Base-by-base conservation (phyloP, 2,888 invertebrate species). In the Callyntrura sp. region DNA sequence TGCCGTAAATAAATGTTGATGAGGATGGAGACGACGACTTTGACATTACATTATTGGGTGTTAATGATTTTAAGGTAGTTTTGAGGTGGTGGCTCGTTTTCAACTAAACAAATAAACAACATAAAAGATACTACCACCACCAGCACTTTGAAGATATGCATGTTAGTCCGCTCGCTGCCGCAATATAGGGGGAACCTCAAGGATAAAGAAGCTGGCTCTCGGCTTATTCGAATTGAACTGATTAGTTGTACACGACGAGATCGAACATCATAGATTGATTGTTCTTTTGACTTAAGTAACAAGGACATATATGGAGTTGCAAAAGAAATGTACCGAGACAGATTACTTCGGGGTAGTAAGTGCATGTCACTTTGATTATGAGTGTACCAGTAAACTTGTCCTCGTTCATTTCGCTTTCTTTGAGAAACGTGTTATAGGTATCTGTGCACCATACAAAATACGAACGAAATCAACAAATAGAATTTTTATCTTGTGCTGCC, bases 251-350 rank as follows among this genome's bases (percentile, higher is more conserved):
- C 60, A 28, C 62, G 65, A 82, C 35, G 85, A 79, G 87, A 83
- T 79, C 55, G 87, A 83, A 81, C 68, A 86, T 83, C 83, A 86
- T 87, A 87, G 86, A 87, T 87, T 65, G 87, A 90, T 90, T 90
- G 84, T 84, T 78, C 57, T 20, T 82, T 51, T 79, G 73, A 90
- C 87, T 86, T 85, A 90, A 90, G 90, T 90, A 90, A 70, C 90
- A 83, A 83, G 76, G 55, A 86, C 92, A 83, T 90, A 92, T 91
- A 92, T 90, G 92, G 92, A 85, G 20, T 91, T 62, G 89, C 90
- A 92, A 92, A 92, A 86, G 90, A 87, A 88, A 88, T 86, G 85
- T 89, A 87, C 88, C 91, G 90, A 91, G 82, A 84, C 35, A 79
- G 87, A 91, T 88, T 88, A 90, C 84, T 87, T 57, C 81, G 84